Evolutionary conservation across 53 echinoderm and acorn worm species (phyloP), one percentile per base, ranked within the genome.

Genomic region (Temnopleurus reevesii): DNA sequence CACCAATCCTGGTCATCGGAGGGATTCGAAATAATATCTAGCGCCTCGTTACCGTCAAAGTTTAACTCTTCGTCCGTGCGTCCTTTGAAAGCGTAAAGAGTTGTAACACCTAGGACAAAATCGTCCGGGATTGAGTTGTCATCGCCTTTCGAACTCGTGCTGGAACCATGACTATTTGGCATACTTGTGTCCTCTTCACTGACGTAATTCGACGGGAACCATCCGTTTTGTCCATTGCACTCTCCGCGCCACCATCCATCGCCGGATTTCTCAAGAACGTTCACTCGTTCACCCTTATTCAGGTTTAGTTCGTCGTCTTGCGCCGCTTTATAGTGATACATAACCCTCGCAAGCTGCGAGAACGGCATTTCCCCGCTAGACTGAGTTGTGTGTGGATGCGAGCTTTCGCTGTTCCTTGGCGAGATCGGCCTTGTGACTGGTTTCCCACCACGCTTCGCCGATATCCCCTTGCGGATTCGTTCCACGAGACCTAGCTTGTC

Each of bases 241-340:
- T 99, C 96, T 1, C 99, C 99, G 41, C 95, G 83, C 99, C 99
- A 99, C 99, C 99, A 99, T 4, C 99, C 99, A n/a, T 99, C 99
- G 4, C 93, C 92, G 1, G 96, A 99, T 89, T 99, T 99, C 60
- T 99, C 99, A 81, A 94, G 84, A 41, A 99, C 99, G 46, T 88
- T 86, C 36, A 96, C 93, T 36, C 84, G 90, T 38, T 94, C 99
- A 1, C 92, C 92, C 81, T 99, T 99, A 36, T 45, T 91, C 45
- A 99, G 91, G 2, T 93, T 91, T 21, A 99, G 81, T 64, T 99
- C 99, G 49, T 99, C 99, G 17, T 89, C 93, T 57, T 92, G 96
- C 9, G 90, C 91, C 0, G 99, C 94, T 12, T 88, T 86, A 66
- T 99, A 99, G 26, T 86, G 92, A 76, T 90, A 99, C 81, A 93